phyloP scores from a whole-genome alignment of 2,113 vertebrate species.

The Phyllopteryx taeniolatus region DNA sequence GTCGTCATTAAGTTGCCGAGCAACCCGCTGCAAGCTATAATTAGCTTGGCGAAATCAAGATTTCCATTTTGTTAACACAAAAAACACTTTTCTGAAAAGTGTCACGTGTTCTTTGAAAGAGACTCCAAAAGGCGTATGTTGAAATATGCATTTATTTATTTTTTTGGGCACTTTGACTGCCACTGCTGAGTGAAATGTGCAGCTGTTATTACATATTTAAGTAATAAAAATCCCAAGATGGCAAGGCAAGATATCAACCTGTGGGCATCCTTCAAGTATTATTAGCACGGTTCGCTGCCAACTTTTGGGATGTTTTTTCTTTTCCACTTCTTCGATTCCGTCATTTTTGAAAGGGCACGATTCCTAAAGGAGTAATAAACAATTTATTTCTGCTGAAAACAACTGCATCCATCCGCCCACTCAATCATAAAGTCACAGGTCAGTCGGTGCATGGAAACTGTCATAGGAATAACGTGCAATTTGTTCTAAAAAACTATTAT shows the following conservation, averaged over 20 bases:
- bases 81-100: slow-evolving; percentile 69
- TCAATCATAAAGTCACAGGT: too few relatives aligned
- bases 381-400: background rate
- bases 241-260: slow-evolving; percentile 12
- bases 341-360: background rate
- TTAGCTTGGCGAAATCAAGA: slow-evolving; percentile 70
- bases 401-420: too few relatives aligned
- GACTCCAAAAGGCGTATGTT: slow-evolving; percentile 56
- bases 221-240: slow-evolving; percentile 8
- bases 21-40: slow-evolving; percentile 71
- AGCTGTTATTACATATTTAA: slow-evolving; percentile 46
- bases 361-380: background rate
- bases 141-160: slow-evolving; percentile 44
- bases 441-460: too few relatives aligned
- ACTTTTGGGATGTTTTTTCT: background rate
- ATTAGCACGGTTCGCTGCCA: background rate
- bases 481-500: too few relatives aligned
- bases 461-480: too few relatives aligned
- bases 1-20: slow-evolving; percentile 74
- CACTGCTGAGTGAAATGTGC: slow-evolving; percentile 57
- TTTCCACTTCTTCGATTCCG: background rate
- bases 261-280: slow-evolving; percentile 3
- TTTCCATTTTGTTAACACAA: slow-evolving; percentile 74
- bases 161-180: slow-evolving; percentile 38
- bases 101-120: slow-evolving; percentile 65